phyloP scores from a whole-genome alignment of 2,797 vertebrate species.

The Stomatorhinus walkeri region DNA sequence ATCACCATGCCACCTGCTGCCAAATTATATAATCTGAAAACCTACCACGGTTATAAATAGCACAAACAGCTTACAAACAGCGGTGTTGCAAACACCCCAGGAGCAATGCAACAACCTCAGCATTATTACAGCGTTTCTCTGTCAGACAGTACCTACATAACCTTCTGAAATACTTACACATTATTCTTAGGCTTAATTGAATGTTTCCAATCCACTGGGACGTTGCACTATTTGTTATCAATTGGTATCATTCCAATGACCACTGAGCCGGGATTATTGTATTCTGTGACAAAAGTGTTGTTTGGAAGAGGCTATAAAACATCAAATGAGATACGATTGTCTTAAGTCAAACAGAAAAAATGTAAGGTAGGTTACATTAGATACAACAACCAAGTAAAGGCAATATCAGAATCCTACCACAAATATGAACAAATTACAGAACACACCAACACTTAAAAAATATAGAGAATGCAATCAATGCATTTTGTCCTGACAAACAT shows the following conservation, averaged over 20 bases:
- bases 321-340: background rate
- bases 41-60: background rate
- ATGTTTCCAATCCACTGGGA: background rate
- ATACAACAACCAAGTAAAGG: background rate
- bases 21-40: slow-evolving; percentile 10
- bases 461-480: background rate
- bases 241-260: background rate
- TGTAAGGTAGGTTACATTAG: background rate
- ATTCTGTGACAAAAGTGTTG: background rate
- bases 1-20: slow-evolving; percentile 9
- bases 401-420: background rate
- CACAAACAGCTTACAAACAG: background rate
- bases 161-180: background rate
- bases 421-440: background rate
- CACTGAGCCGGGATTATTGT: background rate
- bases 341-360: background rate
- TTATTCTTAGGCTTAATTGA: background rate
- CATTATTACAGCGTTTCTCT: background rate
- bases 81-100: background rate
- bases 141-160: background rate
- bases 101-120: background rate
- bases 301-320: background rate
- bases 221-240: background rate
- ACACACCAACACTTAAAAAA: background rate
- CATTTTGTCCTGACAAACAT: background rate